Evolutionary conservation across 2,113 vertebrate genomes (phyloP), one percentile per base, ranked within the genome.

Genomic region (Clarias batrachus): DNA sequence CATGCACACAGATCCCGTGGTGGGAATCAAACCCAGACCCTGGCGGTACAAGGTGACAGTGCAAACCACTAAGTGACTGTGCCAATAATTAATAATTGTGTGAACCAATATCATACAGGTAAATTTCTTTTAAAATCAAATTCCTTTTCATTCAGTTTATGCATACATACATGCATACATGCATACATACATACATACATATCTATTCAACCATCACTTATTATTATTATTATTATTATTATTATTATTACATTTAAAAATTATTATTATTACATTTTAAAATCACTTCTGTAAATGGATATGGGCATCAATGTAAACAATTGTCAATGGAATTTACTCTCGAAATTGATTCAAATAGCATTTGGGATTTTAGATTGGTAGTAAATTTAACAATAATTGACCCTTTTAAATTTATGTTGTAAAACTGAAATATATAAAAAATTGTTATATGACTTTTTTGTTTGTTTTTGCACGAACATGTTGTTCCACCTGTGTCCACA

Each of bases 401-500:
- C 11, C 30, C 3, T 57, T 3, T 12, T 57, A n/a, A 59, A 54
- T 14, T 52, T 14, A 33, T 57, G 7, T n/a, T 30, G 1, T 16
- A 30, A 56, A 78, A 25, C 23, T 54, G 2, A 59, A 3, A 8
- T 19, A 77, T 11, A 10, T 6, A 30, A 10, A 59, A n/a, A 57
- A 21, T 82, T 52, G n/a, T 52, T 65, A 66, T 82, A 52, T 48
- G 13, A 4, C 21, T 0, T 70, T 66, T 63, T 33, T 54, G 13
- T 13, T 52, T 21, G 2, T 23, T 80, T 60, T 80, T 37, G 3
- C 17, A 79, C 27, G 5, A 17, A 33, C 16, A 7, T 60, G 10
- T 0, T 2, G 57, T 60, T 80, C 57, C 57, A 60, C 19, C 62
- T 60, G 27, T 60, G 13, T 84, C 81, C 89, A 86, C 84, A 33